Base-by-base conservation (phyloP, 2,888 invertebrate genomes). In the Melipona bicolor region DNA sequence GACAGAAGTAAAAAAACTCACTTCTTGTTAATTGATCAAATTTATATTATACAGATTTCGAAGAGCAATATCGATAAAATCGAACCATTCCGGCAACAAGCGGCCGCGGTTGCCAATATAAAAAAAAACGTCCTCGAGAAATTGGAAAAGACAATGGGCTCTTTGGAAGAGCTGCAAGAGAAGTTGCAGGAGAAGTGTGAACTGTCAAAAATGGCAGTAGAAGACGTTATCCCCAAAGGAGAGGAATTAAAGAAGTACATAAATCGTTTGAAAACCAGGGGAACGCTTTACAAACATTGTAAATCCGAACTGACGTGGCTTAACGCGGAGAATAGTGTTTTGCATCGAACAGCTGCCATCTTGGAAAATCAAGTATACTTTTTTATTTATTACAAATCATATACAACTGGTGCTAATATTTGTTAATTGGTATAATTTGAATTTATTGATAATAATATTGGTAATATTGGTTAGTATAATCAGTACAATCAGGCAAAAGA, bases 161-260 rank as follows among this genome's bases (percentile, higher is more conserved):
- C 97, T 59, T 97, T 98, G 49, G 96, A 96, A 85, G 97, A 97
- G 81, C 94, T 97, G 0, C 96, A 97, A 50, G 71, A 49, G 0
- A 91, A 87, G 67, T 78, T 93, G n/a, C 89, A 91, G 32, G 93
- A 92, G 27, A 92, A 92, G 61, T 90, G 87, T 0, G 92, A 92
- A n/a, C 85, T 91, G 21, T 91, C 91, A 0, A 92, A 91, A 77
- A 84, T 89, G 17, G 78, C 91, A 19, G 54, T 72, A 21, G 91
- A 93, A 21, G 92, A 93, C n/a, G 87, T 91, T 2, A 87, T 91
- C 3, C 93, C 92, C 0, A 91, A 89, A 90, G 98, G 97, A 49
- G 98, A 98, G 85, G 97, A 98, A 95, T 96, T 98, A 92, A 98
- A 98, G 94, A 96, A 97, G 88, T 98, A 98, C 94, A 97, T 98